Evolutionary conservation across 2,113 vertebrate genomes (phyloP).

Genomic region (Glareola pratincola): DNA sequence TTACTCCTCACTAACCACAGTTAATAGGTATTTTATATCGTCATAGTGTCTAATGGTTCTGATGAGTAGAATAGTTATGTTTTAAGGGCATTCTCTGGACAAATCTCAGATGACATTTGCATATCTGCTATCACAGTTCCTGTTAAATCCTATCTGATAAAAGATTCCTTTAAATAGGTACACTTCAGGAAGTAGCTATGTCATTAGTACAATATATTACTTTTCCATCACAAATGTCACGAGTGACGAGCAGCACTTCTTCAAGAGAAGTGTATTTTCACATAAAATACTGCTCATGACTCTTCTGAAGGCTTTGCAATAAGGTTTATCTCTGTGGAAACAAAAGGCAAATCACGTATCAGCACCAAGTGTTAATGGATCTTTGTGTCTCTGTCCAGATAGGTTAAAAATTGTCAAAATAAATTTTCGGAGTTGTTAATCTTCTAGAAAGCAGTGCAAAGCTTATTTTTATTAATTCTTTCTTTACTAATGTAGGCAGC

Average conservation of each 20-base stretch:
- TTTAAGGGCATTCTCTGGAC: background rate
- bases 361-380: background rate
- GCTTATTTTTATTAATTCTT: background rate
- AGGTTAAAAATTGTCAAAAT: background rate
- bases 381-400: background rate
- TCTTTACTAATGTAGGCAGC: constrained; percentile 76
- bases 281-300: background rate
- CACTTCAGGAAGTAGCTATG: background rate
- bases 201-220: background rate
- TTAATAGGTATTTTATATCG: background rate
- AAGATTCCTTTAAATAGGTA: background rate
- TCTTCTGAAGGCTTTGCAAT: background rate
- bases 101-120: background rate
- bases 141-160: background rate
- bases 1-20: background rate
- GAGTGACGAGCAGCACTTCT: background rate
- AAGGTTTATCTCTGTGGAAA: background rate
- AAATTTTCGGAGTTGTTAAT: background rate
- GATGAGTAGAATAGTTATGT: background rate
- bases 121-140: background rate
- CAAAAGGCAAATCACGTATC: background rate
- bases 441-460: background rate
- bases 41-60: background rate
- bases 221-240: background rate
- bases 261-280: background rate